Conservation (phyloP, 2,888 invertebrate species). For the Choreutis nemorana region DNA sequence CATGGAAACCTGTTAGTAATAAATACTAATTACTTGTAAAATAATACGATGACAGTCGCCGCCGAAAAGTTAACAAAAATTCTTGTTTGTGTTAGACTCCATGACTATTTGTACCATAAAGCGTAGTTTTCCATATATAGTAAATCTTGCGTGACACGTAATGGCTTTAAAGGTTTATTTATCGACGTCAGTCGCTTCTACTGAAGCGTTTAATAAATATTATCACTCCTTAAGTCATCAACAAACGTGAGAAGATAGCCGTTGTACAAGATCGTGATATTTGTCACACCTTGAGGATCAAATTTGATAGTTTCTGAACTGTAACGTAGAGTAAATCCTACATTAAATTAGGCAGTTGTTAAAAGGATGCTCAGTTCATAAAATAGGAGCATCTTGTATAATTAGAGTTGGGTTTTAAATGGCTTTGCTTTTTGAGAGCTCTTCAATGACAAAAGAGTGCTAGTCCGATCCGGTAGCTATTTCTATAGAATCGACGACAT, state of each 20-base stretch:
- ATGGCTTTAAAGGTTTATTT: slow-evolving; percentile 56
- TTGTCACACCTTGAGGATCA: slow-evolving; percentile 60
- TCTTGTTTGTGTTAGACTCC: slow-evolving; percentile 36
- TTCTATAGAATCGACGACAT: slow-evolving; percentile 50
- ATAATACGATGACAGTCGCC: slow-evolving; percentile 56
- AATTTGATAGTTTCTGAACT: slow-evolving; percentile 50
- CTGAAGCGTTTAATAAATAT: slow-evolving; percentile 64
- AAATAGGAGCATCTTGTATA: slow-evolving; percentile 38
- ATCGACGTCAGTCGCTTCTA: slow-evolving; percentile 48
- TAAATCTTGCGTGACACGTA: slow-evolving; percentile 61
- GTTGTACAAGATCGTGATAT: slow-evolving; percentile 63
- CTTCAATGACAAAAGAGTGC: slow-evolving; percentile 53
- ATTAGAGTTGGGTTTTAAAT: slow-evolving; percentile 36
- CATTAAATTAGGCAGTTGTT: slow-evolving; percentile 46
- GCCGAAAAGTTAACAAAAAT: slow-evolving; percentile 25
- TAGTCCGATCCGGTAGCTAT: slow-evolving; percentile 38
- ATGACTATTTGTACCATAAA: slow-evolving; percentile 24
- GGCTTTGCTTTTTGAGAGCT: slow-evolving; percentile 40
- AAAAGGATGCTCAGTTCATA: slow-evolving; percentile 26
- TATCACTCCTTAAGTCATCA: slow-evolving; percentile 61
- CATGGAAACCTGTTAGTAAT: slow-evolving; percentile 39
- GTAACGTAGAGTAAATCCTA: no score
- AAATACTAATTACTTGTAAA: slow-evolving; percentile 65
- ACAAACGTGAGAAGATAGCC: slow-evolving; percentile 65
- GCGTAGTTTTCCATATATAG: slow-evolving; percentile 41